Conservation (phyloP, 1,140 invertebrate species). For the Drosophila ohnishii region DNA sequence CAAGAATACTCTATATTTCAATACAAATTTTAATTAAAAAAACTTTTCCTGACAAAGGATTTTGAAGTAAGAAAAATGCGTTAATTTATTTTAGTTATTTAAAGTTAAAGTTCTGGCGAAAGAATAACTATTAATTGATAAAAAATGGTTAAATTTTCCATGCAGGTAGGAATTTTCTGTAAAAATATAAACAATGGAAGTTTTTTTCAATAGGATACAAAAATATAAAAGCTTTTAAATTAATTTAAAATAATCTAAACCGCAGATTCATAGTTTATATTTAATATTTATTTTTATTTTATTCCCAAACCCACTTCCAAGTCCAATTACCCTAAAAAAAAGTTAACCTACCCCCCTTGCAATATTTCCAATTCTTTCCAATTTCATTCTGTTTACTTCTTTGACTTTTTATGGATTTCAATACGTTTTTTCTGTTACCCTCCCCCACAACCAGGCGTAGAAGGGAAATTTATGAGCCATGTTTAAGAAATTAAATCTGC, state of each 20-base stretch:
- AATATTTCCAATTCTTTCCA: slow-evolving; percentile 7
- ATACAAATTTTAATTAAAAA: background rate
- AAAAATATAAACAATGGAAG: too few relatives aligned
- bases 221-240: too few relatives aligned
- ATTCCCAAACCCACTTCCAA: background rate
- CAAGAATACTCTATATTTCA: slow-evolving; percentile 15
- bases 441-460: slow-evolving; percentile 8
- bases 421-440: slow-evolving; percentile 42
- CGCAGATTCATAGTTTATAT: background rate
- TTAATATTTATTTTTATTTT: background rate
- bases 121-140: too few relatives aligned
- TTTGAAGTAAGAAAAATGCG: too few relatives aligned
- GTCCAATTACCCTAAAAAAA: background rate
- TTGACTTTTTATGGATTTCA: slow-evolving; percentile 57
- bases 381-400: slow-evolving; percentile 32
- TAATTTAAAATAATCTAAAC: too few relatives aligned
- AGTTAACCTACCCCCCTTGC: background rate
- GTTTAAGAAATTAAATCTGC: slow-evolving; percentile 63
- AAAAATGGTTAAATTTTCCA: too few relatives aligned
- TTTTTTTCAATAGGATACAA: too few relatives aligned
- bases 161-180: too few relatives aligned
- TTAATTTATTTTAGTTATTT: too few relatives aligned
- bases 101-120: too few relatives aligned
- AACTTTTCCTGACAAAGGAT: too few relatives aligned
- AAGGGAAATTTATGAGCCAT: slow-evolving; percentile 63